These are phyloP conservation scores for Decapterus maruadsi DNA, from an alignment of 2,797 vertebrate species.

Conservation along the genomic window DNA sequence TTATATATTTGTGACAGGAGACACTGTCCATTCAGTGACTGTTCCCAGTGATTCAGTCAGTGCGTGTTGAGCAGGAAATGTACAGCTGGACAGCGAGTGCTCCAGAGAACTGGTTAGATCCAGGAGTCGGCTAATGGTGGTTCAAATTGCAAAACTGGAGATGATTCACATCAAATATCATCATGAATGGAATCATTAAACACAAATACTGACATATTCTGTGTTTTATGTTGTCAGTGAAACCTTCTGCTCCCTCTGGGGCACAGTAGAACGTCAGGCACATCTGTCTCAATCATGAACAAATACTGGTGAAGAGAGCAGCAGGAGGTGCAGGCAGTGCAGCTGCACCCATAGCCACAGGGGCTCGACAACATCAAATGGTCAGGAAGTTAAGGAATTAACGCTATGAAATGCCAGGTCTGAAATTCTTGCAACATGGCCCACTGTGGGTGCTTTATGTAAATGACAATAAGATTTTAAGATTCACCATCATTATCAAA, in stretches of 20 bases:
- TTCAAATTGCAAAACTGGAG: not conserved
- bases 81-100: not conserved
- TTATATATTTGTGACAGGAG: not conserved
- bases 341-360: constrained; percentile 54
- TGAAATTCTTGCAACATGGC: constrained; percentile 7
- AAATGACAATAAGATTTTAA: not conserved
- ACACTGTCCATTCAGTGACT: constrained; percentile 8
- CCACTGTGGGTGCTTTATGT: not conserved
- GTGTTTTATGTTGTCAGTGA: not conserved
- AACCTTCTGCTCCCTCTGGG: constrained; percentile 3
- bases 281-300: constrained; percentile 27
- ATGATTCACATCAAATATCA: not conserved
- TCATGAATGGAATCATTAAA: not conserved
- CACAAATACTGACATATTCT: not conserved
- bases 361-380: constrained; percentile 45
- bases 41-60: not conserved
- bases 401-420: constrained; percentile 24
- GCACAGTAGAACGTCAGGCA: constrained; percentile 25
- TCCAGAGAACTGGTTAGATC: not conserved
- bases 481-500: not conserved
- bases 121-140: not conserved
- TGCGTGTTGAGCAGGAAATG: constrained; percentile 8
- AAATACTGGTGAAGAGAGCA: constrained; percentile 34
- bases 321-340: constrained; percentile 46
- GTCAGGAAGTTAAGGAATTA: constrained; percentile 51